Evolutionary conservation across 1,140 invertebrate genomes (phyloP).

Genomic region (Leptinotarsa texana): DNA sequence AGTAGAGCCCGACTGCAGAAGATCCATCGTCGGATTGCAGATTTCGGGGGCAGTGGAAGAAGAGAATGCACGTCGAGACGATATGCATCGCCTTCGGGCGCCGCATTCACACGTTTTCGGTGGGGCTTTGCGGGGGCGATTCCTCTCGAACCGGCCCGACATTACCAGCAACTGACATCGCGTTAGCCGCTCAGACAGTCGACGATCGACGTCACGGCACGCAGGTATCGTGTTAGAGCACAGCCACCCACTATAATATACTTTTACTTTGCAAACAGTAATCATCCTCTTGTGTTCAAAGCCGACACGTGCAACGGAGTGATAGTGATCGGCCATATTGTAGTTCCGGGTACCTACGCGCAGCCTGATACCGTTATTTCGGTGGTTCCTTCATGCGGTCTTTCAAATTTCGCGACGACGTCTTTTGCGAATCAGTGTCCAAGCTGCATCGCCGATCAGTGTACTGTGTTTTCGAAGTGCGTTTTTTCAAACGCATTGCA

Average conservation of each 20-base stretch:
- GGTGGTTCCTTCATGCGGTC: slow-evolving; percentile 20
- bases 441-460: too few relatives aligned
- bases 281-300: slow-evolving; percentile 20
- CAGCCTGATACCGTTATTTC: slow-evolving; percentile 8
- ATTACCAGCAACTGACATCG: slow-evolving; percentile 28
- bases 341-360: slow-evolving; percentile 25
- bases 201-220: slow-evolving; percentile 26
- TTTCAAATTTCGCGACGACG: slow-evolving; percentile 15
- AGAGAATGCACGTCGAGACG: slow-evolving; percentile 24
- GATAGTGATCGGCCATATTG: slow-evolving; percentile 26
- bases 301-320: slow-evolving; percentile 18
- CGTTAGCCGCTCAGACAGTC: slow-evolving; percentile 29
- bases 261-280: slow-evolving; percentile 17
- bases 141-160: slow-evolving; percentile 16
- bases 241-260: slow-evolving; percentile 26
- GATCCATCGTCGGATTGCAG: slow-evolving; percentile 17
- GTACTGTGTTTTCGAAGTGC: slow-evolving; percentile 15
- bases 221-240: slow-evolving; percentile 19
- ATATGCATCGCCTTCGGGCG: slow-evolving; percentile 25
- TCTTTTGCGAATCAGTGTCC: slow-evolving; percentile 10
- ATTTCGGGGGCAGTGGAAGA: slow-evolving; percentile 23
- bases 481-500: slow-evolving; percentile 26
- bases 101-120: slow-evolving; percentile 26
- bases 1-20: slow-evolving; percentile 18
- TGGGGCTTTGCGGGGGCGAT: slow-evolving; percentile 25